Evolutionary conservation across 2,113 vertebrate genomes (phyloP), one percentile per base, ranked within the genome.

Genomic region (Catharus bicknelli): DNA sequence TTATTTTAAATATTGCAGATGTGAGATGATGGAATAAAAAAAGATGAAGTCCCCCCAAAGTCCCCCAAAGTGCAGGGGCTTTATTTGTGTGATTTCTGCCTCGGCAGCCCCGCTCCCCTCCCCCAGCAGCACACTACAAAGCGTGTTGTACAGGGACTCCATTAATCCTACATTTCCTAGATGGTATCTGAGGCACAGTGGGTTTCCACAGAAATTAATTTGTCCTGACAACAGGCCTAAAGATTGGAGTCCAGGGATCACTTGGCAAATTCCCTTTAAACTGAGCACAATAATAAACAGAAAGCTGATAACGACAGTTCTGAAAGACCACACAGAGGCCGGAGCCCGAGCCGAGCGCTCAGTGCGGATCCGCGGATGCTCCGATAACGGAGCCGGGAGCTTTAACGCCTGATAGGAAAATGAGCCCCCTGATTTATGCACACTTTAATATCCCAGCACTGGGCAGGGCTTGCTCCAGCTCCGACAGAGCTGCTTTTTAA

Each of bases 131-230:
- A 7, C 78, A 83, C 91, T 79, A 97, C 95, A 97, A 96, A 96
- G 89, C 93, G 82, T 94, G 90, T 96, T 97, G 88, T 91, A 94
- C 95, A 95, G 94, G 91, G 90, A 97, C 96, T 97, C 97, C 91
- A 97, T 97, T 98, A 98, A 98, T 98, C 93, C 95, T 96, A 86
- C 88, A 96, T 97, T 98, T 98, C 96, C 94, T 96, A 96, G 97
- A 97, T 97, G 93, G 92, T 98, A 98, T 98, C 94, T 90, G 91
- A 97, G 96, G 92, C 94, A 97, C 95, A 97, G 95, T 94, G 94
- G 95, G 94, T 96, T 98, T 97, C 97, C 95, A 97, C 86, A 97
- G 96, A 98, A 98, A 98, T 98, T 98, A 98, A 98, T 98, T 98
- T 98, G 94, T 98, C 96, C 95, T 98, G 96, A 98, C 96, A 98